Evolutionary conservation across 2,888 invertebrate genomes (phyloP).

Genomic region (Sarcophaga subvicina): DNA sequence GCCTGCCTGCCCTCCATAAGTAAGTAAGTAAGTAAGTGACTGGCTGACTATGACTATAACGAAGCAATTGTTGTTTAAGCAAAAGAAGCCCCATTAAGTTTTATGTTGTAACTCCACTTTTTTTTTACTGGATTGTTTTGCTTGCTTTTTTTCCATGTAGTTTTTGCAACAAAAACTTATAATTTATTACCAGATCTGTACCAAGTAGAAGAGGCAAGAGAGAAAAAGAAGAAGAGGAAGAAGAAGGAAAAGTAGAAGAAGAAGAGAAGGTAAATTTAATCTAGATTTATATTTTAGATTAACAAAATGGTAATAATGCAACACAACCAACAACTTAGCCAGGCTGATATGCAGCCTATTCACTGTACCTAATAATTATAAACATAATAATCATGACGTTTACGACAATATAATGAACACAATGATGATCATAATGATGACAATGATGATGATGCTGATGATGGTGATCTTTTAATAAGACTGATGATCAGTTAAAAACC

Average conservation of each 20-base stretch:
- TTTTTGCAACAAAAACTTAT: slow-evolving; percentile 46
- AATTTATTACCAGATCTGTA: slow-evolving; percentile 54
- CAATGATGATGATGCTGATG: neutral
- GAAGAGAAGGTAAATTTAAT: slow-evolving; percentile 55
- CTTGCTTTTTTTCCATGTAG: neutral
- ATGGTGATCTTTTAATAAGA: slow-evolving; percentile 57
- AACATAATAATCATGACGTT: neutral
- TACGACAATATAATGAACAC: neutral
- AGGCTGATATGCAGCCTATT: slow-evolving; percentile 15
- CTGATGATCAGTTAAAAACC: slow-evolving; percentile 54
- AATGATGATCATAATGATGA: neutral
- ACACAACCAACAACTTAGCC: slow-evolving; percentile 1
- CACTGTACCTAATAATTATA: neutral
- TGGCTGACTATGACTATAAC: neutral
- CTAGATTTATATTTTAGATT: slow-evolving; percentile 68
- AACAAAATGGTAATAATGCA: slow-evolving; percentile 29
- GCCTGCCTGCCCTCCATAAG: slow-evolving; percentile 4
- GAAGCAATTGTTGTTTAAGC: neutral
- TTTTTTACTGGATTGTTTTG: neutral
- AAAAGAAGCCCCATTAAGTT: slow-evolving; percentile 48
- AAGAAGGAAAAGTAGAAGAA: slow-evolving; percentile 6
- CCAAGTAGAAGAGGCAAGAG: slow-evolving; percentile 5
- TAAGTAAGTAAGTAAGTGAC: slow-evolving; percentile 14
- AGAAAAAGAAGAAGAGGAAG: neutral
- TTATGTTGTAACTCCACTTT: slow-evolving; percentile 44